Evolutionary conservation across 2,113 vertebrate species (phyloP).

Genomic region (Semnopithecus entellus): DNA sequence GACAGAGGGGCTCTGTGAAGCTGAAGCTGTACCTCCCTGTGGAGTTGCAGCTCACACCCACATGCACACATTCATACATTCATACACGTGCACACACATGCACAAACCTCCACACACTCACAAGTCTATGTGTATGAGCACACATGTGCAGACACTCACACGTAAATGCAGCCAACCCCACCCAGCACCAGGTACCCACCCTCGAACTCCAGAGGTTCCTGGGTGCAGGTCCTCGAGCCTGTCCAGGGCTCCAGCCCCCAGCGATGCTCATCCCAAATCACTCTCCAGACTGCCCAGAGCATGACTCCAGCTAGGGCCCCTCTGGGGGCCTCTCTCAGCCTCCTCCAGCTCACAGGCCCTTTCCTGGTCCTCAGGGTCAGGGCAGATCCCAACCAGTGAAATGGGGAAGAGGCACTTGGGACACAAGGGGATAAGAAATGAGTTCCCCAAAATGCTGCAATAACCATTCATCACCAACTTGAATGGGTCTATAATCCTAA

Average conservation of each 20-base stretch:
- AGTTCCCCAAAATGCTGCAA: not conserved
- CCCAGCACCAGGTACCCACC: not conserved
- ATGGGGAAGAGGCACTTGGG: fast-evolving
- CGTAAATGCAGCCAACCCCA: no score
- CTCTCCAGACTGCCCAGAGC: no score
- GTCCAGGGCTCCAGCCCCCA: not conserved
- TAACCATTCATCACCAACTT: not conserved
- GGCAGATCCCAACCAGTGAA: not conserved
- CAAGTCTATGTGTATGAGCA: no score
- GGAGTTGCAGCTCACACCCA: not conserved
- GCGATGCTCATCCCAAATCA: fast-evolving
- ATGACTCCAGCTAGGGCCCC: no score
- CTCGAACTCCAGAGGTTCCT: not conserved
- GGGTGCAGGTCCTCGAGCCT: fast-evolving
- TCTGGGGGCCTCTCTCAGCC: not conserved
- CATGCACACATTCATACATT: not conserved
- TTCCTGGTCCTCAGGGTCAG: not conserved
- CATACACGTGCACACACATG: not conserved
- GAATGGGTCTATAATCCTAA: not conserved
- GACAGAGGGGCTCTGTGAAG: fast-evolving
- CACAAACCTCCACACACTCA: not conserved
- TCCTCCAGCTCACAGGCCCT: not conserved
- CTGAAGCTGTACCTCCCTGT: not conserved
- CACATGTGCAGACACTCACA: fast-evolving
- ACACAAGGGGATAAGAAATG: fast-evolving